Evolutionary conservation across 2,888 invertebrate species (phyloP), one percentile per base, ranked within the genome.

Genomic region (Drosophila subquinaria): DNA sequence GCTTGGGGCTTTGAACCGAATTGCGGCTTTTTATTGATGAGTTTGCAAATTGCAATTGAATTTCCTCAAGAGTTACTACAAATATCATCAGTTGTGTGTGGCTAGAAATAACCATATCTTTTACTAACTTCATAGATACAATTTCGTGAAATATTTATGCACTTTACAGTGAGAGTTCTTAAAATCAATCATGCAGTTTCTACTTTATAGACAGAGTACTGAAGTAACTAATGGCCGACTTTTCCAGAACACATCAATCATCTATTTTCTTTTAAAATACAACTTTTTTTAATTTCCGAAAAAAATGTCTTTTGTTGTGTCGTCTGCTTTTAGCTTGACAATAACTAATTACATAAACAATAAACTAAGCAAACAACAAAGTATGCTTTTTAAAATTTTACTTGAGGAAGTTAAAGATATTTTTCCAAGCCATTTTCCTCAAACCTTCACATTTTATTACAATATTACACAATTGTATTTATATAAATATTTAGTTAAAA

Each of bases 1-100:
- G 53, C 51, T 42, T 43, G 38, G 40, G 40, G 64, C 38, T 15
- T 59, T 38, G 42, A 6, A 42, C 27, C 23, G 42, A 38, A 43
- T 69, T 73, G 60, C 13, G 68, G 53, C 30, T 61, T 51, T 61
- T 61, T 42, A 62, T 69, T 69, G 53, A 36, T 65, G 60, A 35
- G 20, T 10, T n/a, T 57, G 48, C 33, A 64, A 64, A 66, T 75
- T 67, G 67, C 36, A 61, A 13, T 63, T 35, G 36, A 47, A 57
- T 63, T 63, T 45, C 56, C 43, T 38, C 47, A 40, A 36, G 47
- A 51, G 6, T 42, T 38, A 11, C n/a, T 27, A n/a, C 15, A 52
- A 63, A 50, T 20, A 55, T 9, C 11, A 0, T 43, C 55, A 33
- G 33, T 42, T 33, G 50, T 51, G 35, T 53, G 57, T 17, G 59